These are phyloP conservation scores for Aphrocallistes beatrix DNA, from an alignment of 37 sponge, comb jelly and placozoan species.

Conservation along the genomic window DNA sequence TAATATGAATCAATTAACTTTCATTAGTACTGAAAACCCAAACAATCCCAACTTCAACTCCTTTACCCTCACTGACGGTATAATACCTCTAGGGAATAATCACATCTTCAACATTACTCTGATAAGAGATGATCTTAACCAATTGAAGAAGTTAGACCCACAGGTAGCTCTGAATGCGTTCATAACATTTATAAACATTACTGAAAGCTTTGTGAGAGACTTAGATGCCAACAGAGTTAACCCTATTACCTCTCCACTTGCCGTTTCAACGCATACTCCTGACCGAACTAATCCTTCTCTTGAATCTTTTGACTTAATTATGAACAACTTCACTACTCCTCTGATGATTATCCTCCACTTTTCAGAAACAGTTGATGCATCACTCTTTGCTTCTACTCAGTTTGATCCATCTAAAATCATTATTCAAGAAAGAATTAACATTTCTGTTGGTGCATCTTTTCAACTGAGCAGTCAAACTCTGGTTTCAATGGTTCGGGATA, in stretches of 20 bases:
- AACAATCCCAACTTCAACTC: not conserved
- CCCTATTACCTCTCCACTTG: slow-evolving; percentile 16
- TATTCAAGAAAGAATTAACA: slow-evolving; percentile 29
- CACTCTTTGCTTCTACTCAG: not conserved
- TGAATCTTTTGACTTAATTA: slow-evolving; percentile 45
- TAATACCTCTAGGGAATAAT: slow-evolving; percentile 29
- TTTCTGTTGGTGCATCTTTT: slow-evolving; percentile 26
- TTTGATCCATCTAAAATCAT: slow-evolving; percentile 20
- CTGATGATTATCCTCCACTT: slow-evolving; percentile 55
- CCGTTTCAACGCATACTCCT: slow-evolving; percentile 17
- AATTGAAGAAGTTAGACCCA: slow-evolving; percentile 28
- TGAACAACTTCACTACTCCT: slow-evolving; percentile 56
- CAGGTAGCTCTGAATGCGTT: slow-evolving; percentile 16
- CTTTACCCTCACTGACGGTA: slow-evolving; percentile 52
- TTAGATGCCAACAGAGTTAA: slow-evolving; percentile 38
- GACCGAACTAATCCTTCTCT: slow-evolving; percentile 52
- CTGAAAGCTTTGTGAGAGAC: slow-evolving; percentile 40
- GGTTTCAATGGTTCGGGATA: not conserved
- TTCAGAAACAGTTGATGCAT: slow-evolving; percentile 63
- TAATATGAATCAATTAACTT: slow-evolving; percentile 35
- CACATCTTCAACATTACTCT: slow-evolving; percentile 40
- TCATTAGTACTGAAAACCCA: slow-evolving; percentile 25
- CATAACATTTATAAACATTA: slow-evolving; percentile 41
- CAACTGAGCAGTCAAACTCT: slow-evolving; percentile 32
- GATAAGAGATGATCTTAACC: slow-evolving; percentile 55